These are phyloP conservation scores for Esox masquinongy DNA, from an alignment of 2,797 vertebrate species.

Conservation along the genomic window DNA sequence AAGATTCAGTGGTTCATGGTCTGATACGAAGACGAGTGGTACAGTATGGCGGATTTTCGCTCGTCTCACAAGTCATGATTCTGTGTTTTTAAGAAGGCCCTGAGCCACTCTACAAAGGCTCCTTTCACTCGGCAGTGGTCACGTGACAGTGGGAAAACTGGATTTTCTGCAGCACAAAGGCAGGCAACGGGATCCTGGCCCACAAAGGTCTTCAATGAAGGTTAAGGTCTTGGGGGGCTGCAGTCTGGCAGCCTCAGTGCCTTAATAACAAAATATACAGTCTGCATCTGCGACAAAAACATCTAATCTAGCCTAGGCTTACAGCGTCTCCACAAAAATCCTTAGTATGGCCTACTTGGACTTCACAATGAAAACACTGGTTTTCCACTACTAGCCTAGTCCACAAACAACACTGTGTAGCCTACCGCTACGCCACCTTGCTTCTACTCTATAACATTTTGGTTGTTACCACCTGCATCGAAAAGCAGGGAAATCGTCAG, in stretches of 20 bases:
- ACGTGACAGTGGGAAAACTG: too few species aligned
- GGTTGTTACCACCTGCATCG: background rate
- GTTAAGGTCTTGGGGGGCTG: conserved; percentile 10
- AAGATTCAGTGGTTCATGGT: too few species aligned
- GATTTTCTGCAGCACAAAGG: too few species aligned
- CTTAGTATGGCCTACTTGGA: background rate
- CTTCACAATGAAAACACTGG: background rate
- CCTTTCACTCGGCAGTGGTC: too few species aligned
- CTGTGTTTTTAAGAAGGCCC: too few species aligned
- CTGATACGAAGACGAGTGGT: too few species aligned
- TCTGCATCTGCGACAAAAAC: background rate
- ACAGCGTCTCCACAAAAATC: background rate
- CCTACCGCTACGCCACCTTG: background rate
- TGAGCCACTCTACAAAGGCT: too few species aligned
- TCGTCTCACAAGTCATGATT: too few species aligned
- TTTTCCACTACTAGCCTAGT: background rate
- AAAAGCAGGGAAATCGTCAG: background rate
- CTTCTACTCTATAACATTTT: too few species aligned
- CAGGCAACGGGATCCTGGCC: too few species aligned
- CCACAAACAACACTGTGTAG: background rate
- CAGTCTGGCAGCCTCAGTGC: conserved; percentile 16
- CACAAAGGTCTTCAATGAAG: background rate
- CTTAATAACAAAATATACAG: conserved; percentile 4
- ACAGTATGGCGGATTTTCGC: too few species aligned
- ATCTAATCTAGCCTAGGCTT: background rate